Evolutionary conservation across 2,113 vertebrate genomes (phyloP).

Genomic region (Microcebus jonahi): DNA sequence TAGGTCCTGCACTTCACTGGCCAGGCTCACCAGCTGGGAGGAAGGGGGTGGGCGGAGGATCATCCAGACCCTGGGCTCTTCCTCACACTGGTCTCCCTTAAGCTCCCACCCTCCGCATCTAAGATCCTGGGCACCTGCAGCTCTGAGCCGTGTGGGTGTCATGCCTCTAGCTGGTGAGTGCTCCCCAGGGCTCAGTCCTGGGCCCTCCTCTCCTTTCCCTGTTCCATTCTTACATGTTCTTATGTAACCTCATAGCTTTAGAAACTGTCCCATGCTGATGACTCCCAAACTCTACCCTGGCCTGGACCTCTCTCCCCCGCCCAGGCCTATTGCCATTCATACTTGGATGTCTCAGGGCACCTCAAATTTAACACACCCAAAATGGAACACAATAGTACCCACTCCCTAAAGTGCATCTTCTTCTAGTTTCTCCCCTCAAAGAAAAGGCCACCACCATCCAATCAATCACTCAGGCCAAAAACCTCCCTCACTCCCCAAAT

Average conservation of each 20-base stretch:
- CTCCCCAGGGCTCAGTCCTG: not conserved
- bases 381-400: accelerated
- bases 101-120: accelerated
- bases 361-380: too few relatives aligned
- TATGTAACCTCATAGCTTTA: not conserved
- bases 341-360: accelerated
- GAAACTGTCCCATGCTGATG: accelerated
- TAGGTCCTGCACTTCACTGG: conserved; percentile 90
- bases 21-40: conserved; percentile 93
- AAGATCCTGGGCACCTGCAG: not conserved
- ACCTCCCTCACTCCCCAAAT: not conserved
- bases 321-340: not conserved
- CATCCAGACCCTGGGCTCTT: not conserved
- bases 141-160: not conserved
- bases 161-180: not conserved
- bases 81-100: not conserved
- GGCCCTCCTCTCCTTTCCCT: not conserved
- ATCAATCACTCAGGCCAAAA: not conserved
- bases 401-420: accelerated
- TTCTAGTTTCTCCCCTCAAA: not conserved
- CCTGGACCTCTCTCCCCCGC: not conserved
- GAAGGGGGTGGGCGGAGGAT: not conserved
- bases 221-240: not conserved
- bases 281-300: not conserved
- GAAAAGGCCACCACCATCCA: not conserved